A percentile compares a stretch with the other conserved stretches of the same genome.
Conservation (phyloP, 2,797 vertebrate species). For the Remorina albescens region DNA sequence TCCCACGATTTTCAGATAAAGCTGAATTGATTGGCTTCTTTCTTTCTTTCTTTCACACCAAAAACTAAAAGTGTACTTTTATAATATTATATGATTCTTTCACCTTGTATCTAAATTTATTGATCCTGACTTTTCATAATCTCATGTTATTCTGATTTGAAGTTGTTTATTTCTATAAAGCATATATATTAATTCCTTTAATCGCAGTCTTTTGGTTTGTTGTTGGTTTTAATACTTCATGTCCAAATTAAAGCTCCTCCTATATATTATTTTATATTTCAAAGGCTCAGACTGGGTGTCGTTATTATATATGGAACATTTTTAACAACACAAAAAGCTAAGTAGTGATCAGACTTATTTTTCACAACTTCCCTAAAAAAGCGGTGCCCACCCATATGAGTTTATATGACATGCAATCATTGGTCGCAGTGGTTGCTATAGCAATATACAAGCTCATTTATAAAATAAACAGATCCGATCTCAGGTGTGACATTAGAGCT, state of each 20-base stretch:
- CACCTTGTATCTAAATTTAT: background rate
- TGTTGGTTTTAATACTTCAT: slow-evolving; percentile 2
- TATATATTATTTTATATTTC: background rate
- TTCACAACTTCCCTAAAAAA: background rate
- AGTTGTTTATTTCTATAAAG: background rate
- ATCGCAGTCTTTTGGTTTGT: no score
- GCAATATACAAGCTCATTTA: no score
- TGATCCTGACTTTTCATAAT: background rate
- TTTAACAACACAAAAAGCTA: background rate
- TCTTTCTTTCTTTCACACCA: background rate
- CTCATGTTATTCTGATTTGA: background rate
- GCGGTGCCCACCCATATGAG: no score
- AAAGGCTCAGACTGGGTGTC: background rate
- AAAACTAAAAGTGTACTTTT: background rate
- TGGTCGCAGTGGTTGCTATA: no score
- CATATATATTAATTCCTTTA: background rate
- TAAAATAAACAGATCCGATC: no score
- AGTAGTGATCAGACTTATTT: background rate
- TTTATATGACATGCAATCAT: no score
- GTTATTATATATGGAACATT: background rate
- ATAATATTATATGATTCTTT: background rate
- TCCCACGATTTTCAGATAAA: slow-evolving; percentile 1
- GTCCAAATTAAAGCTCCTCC: background rate
- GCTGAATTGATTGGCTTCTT: background rate
- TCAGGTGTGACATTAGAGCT: no score